Conservation (phyloP, 2,888 invertebrate species). For the Microctonus hyperodae region DNA sequence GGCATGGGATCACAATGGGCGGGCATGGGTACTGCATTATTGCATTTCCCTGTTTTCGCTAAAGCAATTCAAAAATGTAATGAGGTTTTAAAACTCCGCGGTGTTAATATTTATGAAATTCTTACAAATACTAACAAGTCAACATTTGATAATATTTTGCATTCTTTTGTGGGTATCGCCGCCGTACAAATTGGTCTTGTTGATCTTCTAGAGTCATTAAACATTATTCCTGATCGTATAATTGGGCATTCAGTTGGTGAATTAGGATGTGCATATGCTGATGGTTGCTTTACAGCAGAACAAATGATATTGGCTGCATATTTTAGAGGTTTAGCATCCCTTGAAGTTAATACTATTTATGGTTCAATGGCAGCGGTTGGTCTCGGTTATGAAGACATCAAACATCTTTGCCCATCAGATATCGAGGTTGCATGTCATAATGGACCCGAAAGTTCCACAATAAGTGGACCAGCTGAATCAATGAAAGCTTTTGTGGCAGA, state of each 20-base stretch:
- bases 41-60: constrained; percentile 73
- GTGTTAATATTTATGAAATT: constrained; percentile 70
- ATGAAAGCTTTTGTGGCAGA: constrained; percentile 73
- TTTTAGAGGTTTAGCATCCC: constrained; percentile 52
- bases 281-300: constrained; percentile 74
- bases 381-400: constrained; percentile 68
- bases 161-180: constrained; percentile 79
- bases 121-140: constrained; percentile 68
- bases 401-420: constrained; percentile 74
- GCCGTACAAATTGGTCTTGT: constrained; percentile 72
- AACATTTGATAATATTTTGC: constrained; percentile 72
- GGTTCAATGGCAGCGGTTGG: constrained; percentile 93
- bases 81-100: constrained; percentile 67
- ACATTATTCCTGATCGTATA: constrained; percentile 75
- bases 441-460: constrained; percentile 83
- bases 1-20: constrained; percentile 93
- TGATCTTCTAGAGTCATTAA: constrained; percentile 69
- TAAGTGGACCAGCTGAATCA: constrained; percentile 82
- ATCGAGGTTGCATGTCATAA: constrained; percentile 91
- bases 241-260: constrained; percentile 95
- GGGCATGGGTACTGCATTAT: constrained; percentile 78
- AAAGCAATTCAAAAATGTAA: constrained; percentile 70
- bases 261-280: constrained; percentile 85
- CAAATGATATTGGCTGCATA: constrained; percentile 56
- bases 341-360: constrained; percentile 63